Evolutionary conservation across 2,113 vertebrate species (phyloP), one percentile per base, ranked within the genome.

Genomic region (Podilymbus podiceps): DNA sequence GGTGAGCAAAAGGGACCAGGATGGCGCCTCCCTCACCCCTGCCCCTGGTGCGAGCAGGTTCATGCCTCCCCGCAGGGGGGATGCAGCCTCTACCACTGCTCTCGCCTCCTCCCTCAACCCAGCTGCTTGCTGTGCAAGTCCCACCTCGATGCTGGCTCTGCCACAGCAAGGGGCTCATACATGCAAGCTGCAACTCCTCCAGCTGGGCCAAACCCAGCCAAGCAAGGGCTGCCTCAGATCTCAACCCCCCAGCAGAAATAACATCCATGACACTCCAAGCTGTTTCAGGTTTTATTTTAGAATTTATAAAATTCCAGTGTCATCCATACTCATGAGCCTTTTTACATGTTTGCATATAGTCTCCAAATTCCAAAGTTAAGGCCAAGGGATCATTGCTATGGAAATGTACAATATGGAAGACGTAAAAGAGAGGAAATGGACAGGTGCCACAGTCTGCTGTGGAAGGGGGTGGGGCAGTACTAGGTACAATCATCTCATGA

Each of bases 231-330:
- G 53, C 66, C 67, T 27, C 8, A n/a, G 44, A 30, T 35, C 67
- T 86, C 47, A 62, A 13, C 73, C 62, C 77, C 46, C 30, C 79
- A 8, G 49, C 2, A 81, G 68, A 97, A 96, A 46, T 42, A 96
- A 90, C 38, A 84, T 9, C 59, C 93, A 23, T 58, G 71, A 97
- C 90, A 85, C 85, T 33, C 31, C 33, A 47, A 95, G 94, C 91
- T 93, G 87, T 98, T 98, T 97, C 53, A 96, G 98, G 95, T 96
- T 99, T 98, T 99, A 98, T 98, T 99, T 99, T 98, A 99, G 99
- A 99, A 99, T 99, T 98, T 98, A 99, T 99, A 99, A 98, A 98
- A 99, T 99, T 99, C 99, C 99, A 99, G 99, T 99, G 98, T 99
- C 98, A 98, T 98, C 99, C 99, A 97, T 95, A 97, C 93, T 98